These are phyloP conservation scores for Pelosia muscerda DNA, from an alignment of 2,888 invertebrate species.

Conservation along the genomic window DNA sequence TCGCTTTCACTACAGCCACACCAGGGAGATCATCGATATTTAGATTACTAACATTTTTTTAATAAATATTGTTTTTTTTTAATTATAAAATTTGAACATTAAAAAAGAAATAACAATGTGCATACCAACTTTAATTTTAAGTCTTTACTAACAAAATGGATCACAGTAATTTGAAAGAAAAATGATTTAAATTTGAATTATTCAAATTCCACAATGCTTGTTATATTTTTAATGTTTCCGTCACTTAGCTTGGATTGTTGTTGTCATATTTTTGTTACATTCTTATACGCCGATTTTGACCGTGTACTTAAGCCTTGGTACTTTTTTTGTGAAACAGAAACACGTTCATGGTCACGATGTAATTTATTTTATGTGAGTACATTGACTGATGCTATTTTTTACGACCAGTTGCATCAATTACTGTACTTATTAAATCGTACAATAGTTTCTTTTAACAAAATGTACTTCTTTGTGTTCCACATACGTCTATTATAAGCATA, in stretches of 20 bases:
- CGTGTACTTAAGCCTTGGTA: not conserved
- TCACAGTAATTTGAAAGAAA: too few relatives aligned
- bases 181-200: too few relatives aligned
- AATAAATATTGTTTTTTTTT: too few relatives aligned
- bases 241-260: not conserved
- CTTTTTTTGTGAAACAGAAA: constrained; percentile 1
- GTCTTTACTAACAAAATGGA: too few relatives aligned
- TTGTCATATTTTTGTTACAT: not conserved
- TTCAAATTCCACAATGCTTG: not conserved
- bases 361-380: constrained; percentile 3
- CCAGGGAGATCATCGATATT: too few relatives aligned
- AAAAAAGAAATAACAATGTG: too few relatives aligned
- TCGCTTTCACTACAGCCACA: too few relatives aligned
- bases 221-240: not conserved
- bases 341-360: not conserved
- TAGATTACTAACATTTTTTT: not conserved
- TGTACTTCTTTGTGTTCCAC: not conserved
- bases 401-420: not conserved
- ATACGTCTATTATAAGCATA: not conserved
- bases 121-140: too few relatives aligned
- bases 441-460: not conserved
- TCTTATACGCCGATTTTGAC: not conserved
- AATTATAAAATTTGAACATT: too few relatives aligned
- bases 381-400: constrained; percentile 1
- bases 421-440: not conserved